Evolutionary conservation across 2,888 invertebrate species (phyloP).

Genomic region (Muscina levida): DNA sequence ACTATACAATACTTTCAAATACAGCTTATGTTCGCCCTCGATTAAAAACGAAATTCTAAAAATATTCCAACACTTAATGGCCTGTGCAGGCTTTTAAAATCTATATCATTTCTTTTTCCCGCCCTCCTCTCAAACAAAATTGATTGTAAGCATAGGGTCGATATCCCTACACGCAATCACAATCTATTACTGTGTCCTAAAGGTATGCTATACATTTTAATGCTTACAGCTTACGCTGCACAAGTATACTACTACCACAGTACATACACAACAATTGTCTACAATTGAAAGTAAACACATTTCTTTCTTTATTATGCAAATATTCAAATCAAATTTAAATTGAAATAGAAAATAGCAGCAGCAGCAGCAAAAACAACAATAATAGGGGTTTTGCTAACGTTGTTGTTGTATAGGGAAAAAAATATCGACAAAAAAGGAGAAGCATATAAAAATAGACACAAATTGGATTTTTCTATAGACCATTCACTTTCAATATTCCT

Average conservation of each 20-base stretch:
- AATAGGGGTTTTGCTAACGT: too few relatives aligned
- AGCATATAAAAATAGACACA: constrained; percentile 45
- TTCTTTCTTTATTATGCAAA: constrained; percentile 53
- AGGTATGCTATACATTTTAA: constrained; percentile 30
- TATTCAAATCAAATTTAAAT: constrained; percentile 52
- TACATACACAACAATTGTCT: constrained; percentile 11
- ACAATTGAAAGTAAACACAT: background rate
- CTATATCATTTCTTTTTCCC: too few relatives aligned
- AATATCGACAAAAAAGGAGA: constrained; percentile 8
- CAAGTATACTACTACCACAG: background rate
- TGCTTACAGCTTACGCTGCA: background rate
- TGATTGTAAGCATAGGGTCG: too few relatives aligned
- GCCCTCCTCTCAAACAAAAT: too few relatives aligned
- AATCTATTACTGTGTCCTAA: constrained; percentile 25
- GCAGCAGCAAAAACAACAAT: background rate
- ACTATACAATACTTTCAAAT: too few relatives aligned
- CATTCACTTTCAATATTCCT: constrained; percentile 49
- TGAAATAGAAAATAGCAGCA: background rate
- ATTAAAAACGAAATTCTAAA: too few relatives aligned
- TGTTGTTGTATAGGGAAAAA: background rate
- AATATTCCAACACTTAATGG: background rate
- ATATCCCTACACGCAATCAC: too few relatives aligned
- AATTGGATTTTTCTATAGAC: constrained; percentile 47
- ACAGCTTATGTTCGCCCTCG: too few relatives aligned
- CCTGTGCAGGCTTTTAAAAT: background rate